Conservation (phyloP, 2,888 invertebrate genomes). For the Sclerodermus sp. region DNA sequence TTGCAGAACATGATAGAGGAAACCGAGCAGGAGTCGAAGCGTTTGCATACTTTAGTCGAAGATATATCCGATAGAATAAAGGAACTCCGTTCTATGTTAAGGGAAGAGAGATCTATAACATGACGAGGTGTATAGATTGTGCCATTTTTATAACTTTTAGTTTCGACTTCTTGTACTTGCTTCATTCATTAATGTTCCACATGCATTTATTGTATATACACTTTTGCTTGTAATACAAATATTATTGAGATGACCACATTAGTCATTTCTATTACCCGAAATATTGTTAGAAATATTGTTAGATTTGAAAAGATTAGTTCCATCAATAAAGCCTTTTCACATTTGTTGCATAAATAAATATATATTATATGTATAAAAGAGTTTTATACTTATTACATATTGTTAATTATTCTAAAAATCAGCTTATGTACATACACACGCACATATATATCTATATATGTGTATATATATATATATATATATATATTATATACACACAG, state of each 20-base stretch:
- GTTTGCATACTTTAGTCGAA: constrained; percentile 21
- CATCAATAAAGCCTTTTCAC: background rate
- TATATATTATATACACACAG: constrained; percentile 8
- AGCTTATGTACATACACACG: constrained; percentile 9
- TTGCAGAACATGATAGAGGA: constrained; percentile 32
- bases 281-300: constrained; percentile 25
- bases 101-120: constrained; percentile 20
- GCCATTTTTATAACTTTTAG: constrained; percentile 4
- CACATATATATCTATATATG: constrained; percentile 12
- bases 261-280: constrained; percentile 11
- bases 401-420: constrained; percentile 11
- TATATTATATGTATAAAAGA: constrained; percentile 5
- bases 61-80: constrained; percentile 25
- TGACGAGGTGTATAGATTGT: constrained; percentile 7
- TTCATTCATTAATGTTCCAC: constrained; percentile 12
- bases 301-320: no score
- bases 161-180: constrained; percentile 9
- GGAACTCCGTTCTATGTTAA: constrained; percentile 29
- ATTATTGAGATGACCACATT: no score
- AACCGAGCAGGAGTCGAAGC: constrained; percentile 27
- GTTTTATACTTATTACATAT: constrained; percentile 9
- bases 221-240: no score
- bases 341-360: constrained; percentile 1
- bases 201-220: no score
- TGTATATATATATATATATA: constrained; percentile 9